Base-by-base conservation (phyloP, 1,140 invertebrate species). In the Phymastichus coffea region DNA sequence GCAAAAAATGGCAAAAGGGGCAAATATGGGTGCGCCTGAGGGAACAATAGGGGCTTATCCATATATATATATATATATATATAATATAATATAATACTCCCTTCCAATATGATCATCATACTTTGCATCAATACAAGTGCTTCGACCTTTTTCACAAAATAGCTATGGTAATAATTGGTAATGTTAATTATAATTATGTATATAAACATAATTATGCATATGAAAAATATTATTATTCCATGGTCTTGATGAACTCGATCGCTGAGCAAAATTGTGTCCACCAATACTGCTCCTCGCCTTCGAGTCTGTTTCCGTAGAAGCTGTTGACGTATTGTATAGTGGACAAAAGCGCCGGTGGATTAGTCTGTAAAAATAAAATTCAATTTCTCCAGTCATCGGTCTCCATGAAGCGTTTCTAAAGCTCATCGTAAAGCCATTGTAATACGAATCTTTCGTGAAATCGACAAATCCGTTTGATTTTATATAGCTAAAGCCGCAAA, bases 231-330 rank as follows among this genome's bases (percentile, higher is more conserved):
- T 92, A 73, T 78, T 92, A 94, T 77, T 94, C 92, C 94, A 98
- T 96, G 41, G 93, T 97, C 82, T 99, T 99, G 68, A 98, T 97
- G 80, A 97, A 98, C 79, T 97, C 94, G 28, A 98, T 91, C 9
- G 95, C 94, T 0, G 95, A 92, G 65, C 91, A 93, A 77, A 99
- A 98, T 75, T 98, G 95, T 37, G 94, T 97, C 97, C 97, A 99
- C 88, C 95, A 98, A 80, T 98, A 99, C 71, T 93, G 89, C 73
- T 97, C 93, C 79, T 97, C 94, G 30, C 97, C 96, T 63, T 85
- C 83, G 14, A 98, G 82, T 59, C 88, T 85, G 63, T 88, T 86
- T 28, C 88, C 89, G 69, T 93, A 95, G 74, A 97, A 96, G 70
- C 91, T 94, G 70, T 91, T 91, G 41, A 99, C 94, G 74, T 97